These are phyloP conservation scores for Amblyjoppa proteus DNA, from an alignment of 2,888 invertebrate species.

Conservation along the genomic window DNA sequence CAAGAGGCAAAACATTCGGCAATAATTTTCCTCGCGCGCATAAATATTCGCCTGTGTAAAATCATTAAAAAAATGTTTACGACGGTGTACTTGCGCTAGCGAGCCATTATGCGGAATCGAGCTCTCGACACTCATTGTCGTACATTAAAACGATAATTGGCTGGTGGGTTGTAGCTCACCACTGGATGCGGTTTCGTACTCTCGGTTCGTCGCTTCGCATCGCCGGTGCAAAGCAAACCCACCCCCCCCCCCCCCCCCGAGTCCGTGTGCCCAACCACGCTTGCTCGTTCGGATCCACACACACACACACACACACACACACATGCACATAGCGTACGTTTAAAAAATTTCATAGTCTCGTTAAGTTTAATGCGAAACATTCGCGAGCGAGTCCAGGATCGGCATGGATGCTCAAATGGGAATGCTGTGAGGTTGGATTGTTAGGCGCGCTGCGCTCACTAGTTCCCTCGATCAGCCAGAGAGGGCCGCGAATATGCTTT, in stretches of 20 bases:
- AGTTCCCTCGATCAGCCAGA: neutral
- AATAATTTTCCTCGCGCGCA: neutral
- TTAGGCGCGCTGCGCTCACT: neutral
- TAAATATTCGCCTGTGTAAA: conserved; percentile 4
- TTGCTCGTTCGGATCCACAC: neutral
- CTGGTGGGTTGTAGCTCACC: conserved; percentile 2
- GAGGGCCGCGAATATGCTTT: neutral
- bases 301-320: neutral
- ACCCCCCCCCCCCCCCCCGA: neutral
- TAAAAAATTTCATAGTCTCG: conserved; percentile 32
- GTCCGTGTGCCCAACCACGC: neutral
- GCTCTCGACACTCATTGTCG: conserved; percentile 57
- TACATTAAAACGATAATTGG: conserved; percentile 61
- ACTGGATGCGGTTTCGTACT: conserved; percentile 20
- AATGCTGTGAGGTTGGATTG: neutral
- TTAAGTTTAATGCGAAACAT: conserved; percentile 41
- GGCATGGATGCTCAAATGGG: neutral
- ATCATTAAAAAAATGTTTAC: neutral
- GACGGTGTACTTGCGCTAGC: neutral
- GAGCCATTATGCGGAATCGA: conserved; percentile 41
- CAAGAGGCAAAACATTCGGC: too few relatives aligned
- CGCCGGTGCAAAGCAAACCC: neutral
- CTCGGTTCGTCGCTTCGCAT: conserved; percentile 19
- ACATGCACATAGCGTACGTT: neutral
- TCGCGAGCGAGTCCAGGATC: neutral